Evolutionary conservation across 2,113 vertebrate genomes (phyloP), one percentile per base, ranked within the genome.

Genomic region (Leptosomus discolor): DNA sequence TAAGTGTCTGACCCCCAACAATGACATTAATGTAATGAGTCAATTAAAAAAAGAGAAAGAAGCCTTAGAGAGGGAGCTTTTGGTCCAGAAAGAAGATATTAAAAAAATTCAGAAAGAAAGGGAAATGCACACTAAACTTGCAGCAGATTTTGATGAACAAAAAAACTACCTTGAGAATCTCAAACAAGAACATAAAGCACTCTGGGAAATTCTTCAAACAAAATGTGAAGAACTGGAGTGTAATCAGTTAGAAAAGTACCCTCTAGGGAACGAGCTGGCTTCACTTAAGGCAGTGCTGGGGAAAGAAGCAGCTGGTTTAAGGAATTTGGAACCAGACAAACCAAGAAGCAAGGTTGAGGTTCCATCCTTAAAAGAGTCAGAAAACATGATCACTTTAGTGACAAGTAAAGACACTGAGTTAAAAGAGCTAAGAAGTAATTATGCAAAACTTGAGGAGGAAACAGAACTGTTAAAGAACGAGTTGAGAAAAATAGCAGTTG

Each of bases 41-140:
- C 96, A 97, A 24, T 67, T 98, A 30, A 97, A 97, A 70, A 92
- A 92, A 32, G 98, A 99, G 79, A 99, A 99, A 46, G 95, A 97
- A 24, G 84, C 87, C 30, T 86, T 99, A 6, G 97, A 98, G 92
- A 98, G 97, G 61, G 98, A 99, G 88, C 96, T 99, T 93, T 83
- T 98, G 60, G 96, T 97, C 9, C 96, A 96, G 54, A 97, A 98
- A 92, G 98, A 98, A 96, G 97, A 95, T 8, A 50, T 67, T 7
- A 97, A 97, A 91, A 98, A 94, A 53, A 29, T 96, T 91, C 97
- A 98, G 63, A 98, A 98, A 57, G 96, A 82, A 80, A 96, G 95
- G 50, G 98, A 99, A 41, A 90, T 98, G 1, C 63, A 89, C 7
- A 12, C 82, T 6, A 97, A 98, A n/a, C 88, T 99, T n/a, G 95